These are phyloP conservation scores for Condylura cristata DNA, from an alignment of 2,113 vertebrate genomes.

Conservation along the genomic window DNA sequence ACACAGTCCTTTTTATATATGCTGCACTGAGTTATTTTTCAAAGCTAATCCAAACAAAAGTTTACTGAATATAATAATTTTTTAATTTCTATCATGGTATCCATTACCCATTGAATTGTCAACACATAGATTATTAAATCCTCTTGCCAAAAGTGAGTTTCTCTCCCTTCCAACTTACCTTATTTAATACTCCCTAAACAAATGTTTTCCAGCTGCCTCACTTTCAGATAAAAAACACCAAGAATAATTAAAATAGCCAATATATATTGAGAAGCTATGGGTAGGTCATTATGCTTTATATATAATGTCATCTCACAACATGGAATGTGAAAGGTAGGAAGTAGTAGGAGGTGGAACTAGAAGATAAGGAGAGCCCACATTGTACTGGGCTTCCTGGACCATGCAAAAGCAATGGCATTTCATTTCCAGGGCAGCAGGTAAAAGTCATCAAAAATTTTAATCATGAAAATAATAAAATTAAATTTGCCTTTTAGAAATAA, in stretches of 20 bases:
- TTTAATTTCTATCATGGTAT: neutral
- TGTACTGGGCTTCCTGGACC: neutral
- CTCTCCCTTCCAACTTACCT: neutral
- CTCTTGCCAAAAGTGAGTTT: neutral
- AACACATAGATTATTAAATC: neutral
- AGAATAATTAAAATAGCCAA: neutral
- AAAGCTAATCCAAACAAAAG: conserved; percentile 13
- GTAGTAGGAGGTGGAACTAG: neutral
- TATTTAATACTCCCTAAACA: conserved; percentile 25
- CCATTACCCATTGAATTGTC: neutral
- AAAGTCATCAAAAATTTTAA: conserved; percentile 3
- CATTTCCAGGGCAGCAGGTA: neutral
- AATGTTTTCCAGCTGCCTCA: neutral
- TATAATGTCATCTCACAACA: neutral
- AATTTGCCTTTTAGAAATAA: conserved; percentile 15
- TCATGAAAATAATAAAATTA: neutral
- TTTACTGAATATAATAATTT: conserved; percentile 24
- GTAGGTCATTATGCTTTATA: neutral
- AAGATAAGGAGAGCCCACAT: neutral
- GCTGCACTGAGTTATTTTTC: conserved; percentile 31
- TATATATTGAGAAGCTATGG: neutral
- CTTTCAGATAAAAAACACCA: neutral
- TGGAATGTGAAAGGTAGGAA: neutral
- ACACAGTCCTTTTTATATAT: conserved; percentile 11
- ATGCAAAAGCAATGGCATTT: neutral